phyloP scores from a whole-genome alignment of 2,797 vertebrate species.

The Bovichtus variegatus region DNA sequence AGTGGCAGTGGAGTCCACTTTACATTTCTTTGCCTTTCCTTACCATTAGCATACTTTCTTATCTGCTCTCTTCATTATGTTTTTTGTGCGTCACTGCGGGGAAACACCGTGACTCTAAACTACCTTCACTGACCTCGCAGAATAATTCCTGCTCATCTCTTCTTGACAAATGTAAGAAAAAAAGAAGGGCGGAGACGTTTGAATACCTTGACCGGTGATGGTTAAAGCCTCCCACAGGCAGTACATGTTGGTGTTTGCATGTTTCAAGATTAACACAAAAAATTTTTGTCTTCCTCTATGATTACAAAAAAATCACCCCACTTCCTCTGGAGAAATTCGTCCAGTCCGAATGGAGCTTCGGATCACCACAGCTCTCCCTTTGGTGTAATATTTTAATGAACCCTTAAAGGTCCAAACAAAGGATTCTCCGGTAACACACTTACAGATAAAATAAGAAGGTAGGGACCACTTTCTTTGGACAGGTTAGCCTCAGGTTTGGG shows the following conservation, averaged over 20 bases:
- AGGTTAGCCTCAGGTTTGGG: not conserved
- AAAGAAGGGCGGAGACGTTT: not conserved
- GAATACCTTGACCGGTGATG: not conserved
- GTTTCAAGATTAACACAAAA: not conserved
- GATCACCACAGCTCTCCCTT: not conserved
- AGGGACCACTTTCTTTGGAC: not conserved
- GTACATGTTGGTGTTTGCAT: no score
- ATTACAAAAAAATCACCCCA: not conserved
- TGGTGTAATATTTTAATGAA: not conserved
- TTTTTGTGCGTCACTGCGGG: constrained; percentile 1
- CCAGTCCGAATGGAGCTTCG: not conserved
- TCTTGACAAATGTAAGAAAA: not conserved
- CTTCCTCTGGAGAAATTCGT: not conserved
- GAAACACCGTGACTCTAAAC: constrained; percentile 16
- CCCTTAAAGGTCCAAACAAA: not conserved
- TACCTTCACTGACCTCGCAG: not conserved
- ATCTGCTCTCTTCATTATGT: not conserved
- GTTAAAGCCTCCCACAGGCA: not conserved
- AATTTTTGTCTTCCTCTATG: not conserved
- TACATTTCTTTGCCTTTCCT: not conserved
- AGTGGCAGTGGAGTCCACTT: not conserved
- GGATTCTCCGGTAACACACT: not conserved
- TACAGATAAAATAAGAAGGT: no score
- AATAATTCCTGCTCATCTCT: not conserved
- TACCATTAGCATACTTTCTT: not conserved